Evolutionary conservation across 2,113 vertebrate species (phyloP).

Genomic region (Platichthys flesus): DNA sequence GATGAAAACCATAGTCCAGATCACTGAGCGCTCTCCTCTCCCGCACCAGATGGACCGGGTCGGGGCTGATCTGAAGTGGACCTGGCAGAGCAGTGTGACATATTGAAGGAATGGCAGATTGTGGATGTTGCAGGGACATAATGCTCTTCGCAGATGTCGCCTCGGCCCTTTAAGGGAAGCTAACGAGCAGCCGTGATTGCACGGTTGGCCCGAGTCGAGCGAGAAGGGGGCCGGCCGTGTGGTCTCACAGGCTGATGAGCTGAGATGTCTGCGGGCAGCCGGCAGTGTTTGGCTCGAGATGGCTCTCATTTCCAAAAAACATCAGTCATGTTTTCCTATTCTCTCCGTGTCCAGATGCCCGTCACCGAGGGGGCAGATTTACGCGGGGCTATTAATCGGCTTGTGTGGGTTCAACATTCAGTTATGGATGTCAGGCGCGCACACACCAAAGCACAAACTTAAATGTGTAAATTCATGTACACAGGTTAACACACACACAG

Average conservation of each 20-base stretch:
- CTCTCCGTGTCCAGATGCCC: slow-evolving; percentile 56
- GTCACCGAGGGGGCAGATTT: slow-evolving; percentile 49
- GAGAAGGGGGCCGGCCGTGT: slow-evolving; percentile 31
- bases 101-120: slow-evolving; percentile 58
- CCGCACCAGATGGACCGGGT: slow-evolving; percentile 55
- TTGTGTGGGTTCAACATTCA: slow-evolving; percentile 45
- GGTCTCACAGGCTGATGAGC: slow-evolving; percentile 69
- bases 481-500: background rate
- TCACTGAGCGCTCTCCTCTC: slow-evolving; percentile 38
- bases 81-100: slow-evolving; percentile 62
- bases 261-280: slow-evolving; percentile 73
- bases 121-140: slow-evolving; percentile 69
- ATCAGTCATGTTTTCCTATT: slow-evolving; percentile 70
- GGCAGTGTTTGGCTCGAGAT: slow-evolving; percentile 65
- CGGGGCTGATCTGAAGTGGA: slow-evolving; percentile 53
- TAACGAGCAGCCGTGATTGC: slow-evolving; percentile 76
- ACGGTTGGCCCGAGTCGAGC: slow-evolving; percentile 66
- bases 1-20: slow-evolving; percentile 64
- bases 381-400: slow-evolving; percentile 36
- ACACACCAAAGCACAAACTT: slow-evolving; percentile 31
- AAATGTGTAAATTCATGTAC: slow-evolving; percentile 20
- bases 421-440: slow-evolving; percentile 17
- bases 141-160: slow-evolving; percentile 81
- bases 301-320: slow-evolving; percentile 65
- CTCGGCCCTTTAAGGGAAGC: slow-evolving; percentile 72